A percentile compares a stretch with the other conserved stretches of the same genome.
Conservation (phyloP, 2,888 invertebrate species). For the Isoperla grammatica region DNA sequence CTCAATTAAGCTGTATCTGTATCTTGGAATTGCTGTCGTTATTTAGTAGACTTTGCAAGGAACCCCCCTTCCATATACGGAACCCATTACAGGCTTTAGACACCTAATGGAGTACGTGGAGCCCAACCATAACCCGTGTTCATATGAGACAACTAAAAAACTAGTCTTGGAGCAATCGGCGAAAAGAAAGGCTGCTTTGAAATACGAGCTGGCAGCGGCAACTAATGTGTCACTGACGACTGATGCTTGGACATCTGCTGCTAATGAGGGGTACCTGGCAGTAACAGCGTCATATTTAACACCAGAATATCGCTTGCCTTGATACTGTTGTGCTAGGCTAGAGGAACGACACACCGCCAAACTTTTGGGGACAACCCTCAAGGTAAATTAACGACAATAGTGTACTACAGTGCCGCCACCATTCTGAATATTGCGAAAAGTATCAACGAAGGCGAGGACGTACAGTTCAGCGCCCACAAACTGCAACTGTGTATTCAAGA, state of each 20-base stretch:
- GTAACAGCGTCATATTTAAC: slow-evolving; percentile 35
- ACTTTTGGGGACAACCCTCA: too few species aligned
- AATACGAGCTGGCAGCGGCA: neutral
- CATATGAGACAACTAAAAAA: neutral
- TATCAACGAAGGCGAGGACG: too few species aligned
- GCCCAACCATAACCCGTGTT: neutral
- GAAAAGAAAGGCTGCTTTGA: neutral
- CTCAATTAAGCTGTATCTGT: too few species aligned
- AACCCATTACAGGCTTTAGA: neutral
- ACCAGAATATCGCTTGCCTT: slow-evolving; percentile 28
- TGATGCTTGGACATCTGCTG: slow-evolving; percentile 35
- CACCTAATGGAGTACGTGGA: neutral
- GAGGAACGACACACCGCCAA: slow-evolving; percentile 32
- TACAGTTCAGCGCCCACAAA: slow-evolving; percentile 34
- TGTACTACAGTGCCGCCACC: too few species aligned
- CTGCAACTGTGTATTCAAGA: slow-evolving; percentile 34
- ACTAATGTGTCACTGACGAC: slow-evolving; percentile 32
- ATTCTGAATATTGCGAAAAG: too few species aligned
- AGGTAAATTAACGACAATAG: too few species aligned
- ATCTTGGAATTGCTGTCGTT: too few species aligned
- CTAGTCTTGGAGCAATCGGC: neutral
- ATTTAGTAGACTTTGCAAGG: too few species aligned
- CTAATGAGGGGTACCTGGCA: slow-evolving; percentile 32
- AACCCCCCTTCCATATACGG: too few species aligned
- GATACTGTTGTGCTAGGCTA: slow-evolving; percentile 31